Evolutionary conservation across 2,888 invertebrate genomes (phyloP), one percentile per base, ranked within the genome.

Genomic region (Apotomis capreana): DNA sequence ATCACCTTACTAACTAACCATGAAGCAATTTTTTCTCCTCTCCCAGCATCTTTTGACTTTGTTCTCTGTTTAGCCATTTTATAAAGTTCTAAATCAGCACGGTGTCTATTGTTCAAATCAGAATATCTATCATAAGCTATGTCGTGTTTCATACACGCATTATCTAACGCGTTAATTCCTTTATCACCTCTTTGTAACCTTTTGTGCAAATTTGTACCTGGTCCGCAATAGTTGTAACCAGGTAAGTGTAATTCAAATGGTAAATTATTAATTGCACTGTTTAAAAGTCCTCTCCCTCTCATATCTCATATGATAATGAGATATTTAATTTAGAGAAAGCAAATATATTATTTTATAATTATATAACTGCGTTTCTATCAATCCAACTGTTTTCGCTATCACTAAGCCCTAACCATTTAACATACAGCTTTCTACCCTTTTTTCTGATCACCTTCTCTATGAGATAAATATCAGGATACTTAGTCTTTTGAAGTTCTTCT

Each of bases 391-490:
- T 40, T 63, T 51, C 15, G 51, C 26, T 51, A 12, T 26, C 51
- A 8, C 9, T 51, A 12, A 63, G 36, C 15, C 57, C 15, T 57
- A 57, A 15, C 51, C 40, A 40, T 6, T 6, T 40, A 6, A 40
- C 40, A 40, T 40, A 40, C 40, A 40, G 40, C 40, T 40, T 40
- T 40, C 40, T 40, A 6, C 40, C 40, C 40, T 6, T 40, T 40
- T 40, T 40, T 40, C 6, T 40, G 6, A 40, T 40, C 40, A 40
- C 40, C 26, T 82, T 84, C 76, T 84, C 83, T 51, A 87, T 76
- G 55, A 85, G 69, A 76, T 83, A 85, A 44, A 83, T 69, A 61
- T 85, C 75, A 1, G 81, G 79, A 78, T 81, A 73, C 72, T 78
- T 79, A 1, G 78, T 81, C 76, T 81, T 81, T 68, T 77, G 78